Conservation (phyloP, 1,140 invertebrate species). For the Amphibalanus amphitrite region DNA sequence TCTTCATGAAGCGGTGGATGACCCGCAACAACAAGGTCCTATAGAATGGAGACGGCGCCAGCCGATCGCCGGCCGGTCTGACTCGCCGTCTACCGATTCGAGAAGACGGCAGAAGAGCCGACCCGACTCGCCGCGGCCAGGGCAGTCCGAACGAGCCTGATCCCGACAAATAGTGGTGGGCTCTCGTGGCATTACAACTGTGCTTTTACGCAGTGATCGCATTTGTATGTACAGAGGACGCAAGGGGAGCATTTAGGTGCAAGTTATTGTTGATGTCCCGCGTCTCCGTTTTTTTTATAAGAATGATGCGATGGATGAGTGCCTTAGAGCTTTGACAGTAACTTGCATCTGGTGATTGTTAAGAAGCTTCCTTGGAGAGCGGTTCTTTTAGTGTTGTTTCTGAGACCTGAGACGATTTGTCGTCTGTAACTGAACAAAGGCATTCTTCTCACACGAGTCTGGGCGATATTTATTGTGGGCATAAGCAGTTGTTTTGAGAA, state of each 20-base stretch:
- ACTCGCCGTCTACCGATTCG: too few relatives aligned
- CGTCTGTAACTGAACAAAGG: too few relatives aligned
- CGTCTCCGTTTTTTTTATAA: too few relatives aligned
- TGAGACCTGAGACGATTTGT: too few relatives aligned
- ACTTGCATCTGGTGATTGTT: not conserved
- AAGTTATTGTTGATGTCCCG: not conserved
- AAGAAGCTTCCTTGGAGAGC: not conserved
- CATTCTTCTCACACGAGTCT: not conserved
- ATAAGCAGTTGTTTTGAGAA: not conserved
- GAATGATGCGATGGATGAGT: too few relatives aligned
- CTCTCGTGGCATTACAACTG: not conserved
- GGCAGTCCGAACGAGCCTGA: too few relatives aligned
- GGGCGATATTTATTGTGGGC: not conserved
- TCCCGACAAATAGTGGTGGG: not conserved
- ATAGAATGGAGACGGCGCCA: constrained; percentile 1
- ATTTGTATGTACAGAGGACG: too few relatives aligned
- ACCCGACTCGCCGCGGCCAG: not conserved
- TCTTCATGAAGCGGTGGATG: constrained; percentile 80
- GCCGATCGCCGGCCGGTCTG: too few relatives aligned
- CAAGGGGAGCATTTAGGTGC: not conserved
- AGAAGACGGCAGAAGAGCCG: not conserved
- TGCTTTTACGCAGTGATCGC: too few relatives aligned
- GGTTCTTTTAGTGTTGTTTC: not conserved
- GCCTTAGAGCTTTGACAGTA: not conserved
- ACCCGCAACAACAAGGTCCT: constrained; percentile 42